A percentile compares a stretch with the other conserved stretches of the same genome.
phyloP scores from a whole-genome alignment of 2,888 invertebrate species.

The Ectemnius cavifrons region DNA sequence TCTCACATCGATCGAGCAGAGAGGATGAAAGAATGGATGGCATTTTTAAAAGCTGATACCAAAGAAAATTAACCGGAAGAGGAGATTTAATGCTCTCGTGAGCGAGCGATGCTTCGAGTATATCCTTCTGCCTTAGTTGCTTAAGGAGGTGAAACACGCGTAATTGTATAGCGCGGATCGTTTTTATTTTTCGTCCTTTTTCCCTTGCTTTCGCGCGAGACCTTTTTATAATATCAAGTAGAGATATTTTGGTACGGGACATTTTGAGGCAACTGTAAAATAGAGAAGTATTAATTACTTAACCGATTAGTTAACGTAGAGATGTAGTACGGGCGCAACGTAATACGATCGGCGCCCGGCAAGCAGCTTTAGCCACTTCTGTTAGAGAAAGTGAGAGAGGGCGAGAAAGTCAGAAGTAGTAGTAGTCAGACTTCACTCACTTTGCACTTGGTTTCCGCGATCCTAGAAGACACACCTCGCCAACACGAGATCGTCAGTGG shows the following conservation, averaged over 20 bases:
- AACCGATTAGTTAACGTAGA: constrained; percentile 28
- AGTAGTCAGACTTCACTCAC: constrained; percentile 30
- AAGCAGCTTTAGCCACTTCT: constrained; percentile 40
- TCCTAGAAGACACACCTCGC: constrained; percentile 14
- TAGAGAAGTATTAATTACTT: constrained; percentile 30
- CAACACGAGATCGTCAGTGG: constrained; percentile 11
- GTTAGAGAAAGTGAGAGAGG: constrained; percentile 25
- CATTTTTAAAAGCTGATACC: constrained; percentile 15
- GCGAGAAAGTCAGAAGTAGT: constrained; percentile 6
- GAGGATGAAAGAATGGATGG: constrained; percentile 37
- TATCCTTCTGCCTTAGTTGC: constrained; percentile 52
- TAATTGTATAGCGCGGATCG: constrained; percentile 30
- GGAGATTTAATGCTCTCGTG: constrained; percentile 47
- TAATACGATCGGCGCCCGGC: constrained; percentile 4
- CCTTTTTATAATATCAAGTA: constrained; percentile 51
- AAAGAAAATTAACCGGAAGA: constrained; percentile 20
- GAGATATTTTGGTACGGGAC: constrained; percentile 62
- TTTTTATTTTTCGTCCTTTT: constrained; percentile 37
- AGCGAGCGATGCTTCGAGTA: constrained; percentile 51
- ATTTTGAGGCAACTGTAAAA: constrained; percentile 47
- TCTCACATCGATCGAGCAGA: constrained; percentile 24
- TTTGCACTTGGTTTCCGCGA: constrained; percentile 35
- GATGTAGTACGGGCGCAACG: background rate
- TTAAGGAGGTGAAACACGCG: constrained; percentile 14
- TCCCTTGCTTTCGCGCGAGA: constrained; percentile 37